Percentiles rank a stretch among this genome's conserved stretches.
phyloP scores from a whole-genome alignment of 2,888 invertebrate genomes.

The Nebria salina region DNA sequence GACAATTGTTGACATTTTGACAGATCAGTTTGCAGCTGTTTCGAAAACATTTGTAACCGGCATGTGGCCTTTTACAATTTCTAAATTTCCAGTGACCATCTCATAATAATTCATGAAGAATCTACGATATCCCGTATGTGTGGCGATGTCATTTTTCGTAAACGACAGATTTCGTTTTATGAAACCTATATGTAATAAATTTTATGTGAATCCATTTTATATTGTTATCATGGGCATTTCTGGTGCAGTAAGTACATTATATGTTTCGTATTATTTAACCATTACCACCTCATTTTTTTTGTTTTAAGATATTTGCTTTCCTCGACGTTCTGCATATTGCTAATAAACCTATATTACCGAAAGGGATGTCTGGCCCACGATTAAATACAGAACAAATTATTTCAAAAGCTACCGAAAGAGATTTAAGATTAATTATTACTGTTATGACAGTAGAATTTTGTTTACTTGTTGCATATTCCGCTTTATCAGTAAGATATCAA shows the following conservation, averaged over 20 bases:
- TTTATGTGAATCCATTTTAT: background rate
- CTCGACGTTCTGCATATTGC: background rate
- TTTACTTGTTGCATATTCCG: conserved; percentile 56
- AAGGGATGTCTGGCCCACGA: conserved; percentile 54
- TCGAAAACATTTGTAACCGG: background rate
- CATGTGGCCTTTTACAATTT: background rate
- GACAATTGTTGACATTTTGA: background rate
- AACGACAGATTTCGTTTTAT: background rate
- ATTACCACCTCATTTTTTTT: background rate
- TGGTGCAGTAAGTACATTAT: conserved; percentile 16
- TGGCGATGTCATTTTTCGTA: background rate
- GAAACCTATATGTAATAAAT: background rate
- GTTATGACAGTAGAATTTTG: conserved; percentile 59
- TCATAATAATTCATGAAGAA: background rate
- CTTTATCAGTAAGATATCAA: conserved; percentile 55
- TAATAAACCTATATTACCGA: conserved; percentile 52
- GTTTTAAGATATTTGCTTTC: background rate
- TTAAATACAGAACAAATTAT: conserved; percentile 54
- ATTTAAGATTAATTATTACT: conserved; percentile 58
- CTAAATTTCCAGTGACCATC: background rate
- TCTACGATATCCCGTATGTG: background rate
- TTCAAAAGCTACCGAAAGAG: conserved; percentile 57
- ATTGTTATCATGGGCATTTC: conserved; percentile 20
- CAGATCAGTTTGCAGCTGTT: background rate
- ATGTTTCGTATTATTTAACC: background rate